These are phyloP conservation scores for Odontothrips loti DNA, from an alignment of 2,888 invertebrate species.

Conservation along the genomic window DNA sequence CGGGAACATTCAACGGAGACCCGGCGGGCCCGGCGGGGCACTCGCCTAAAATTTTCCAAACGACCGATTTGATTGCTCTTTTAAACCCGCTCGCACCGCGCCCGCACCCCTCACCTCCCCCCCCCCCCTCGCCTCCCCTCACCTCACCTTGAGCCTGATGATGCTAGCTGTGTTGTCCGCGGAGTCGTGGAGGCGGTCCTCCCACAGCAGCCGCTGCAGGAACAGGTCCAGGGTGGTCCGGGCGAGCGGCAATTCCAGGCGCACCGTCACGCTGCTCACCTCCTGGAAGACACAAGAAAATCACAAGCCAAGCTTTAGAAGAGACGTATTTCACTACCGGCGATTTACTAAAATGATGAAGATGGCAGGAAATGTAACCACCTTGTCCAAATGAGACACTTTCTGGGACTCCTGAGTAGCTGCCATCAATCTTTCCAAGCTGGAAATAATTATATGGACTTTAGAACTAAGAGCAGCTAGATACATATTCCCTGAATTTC, in stretches of 20 bases:
- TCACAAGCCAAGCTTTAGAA: neutral
- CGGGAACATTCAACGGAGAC: too few species aligned
- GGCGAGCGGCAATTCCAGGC: constrained; percentile 38
- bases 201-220: constrained; percentile 42
- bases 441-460: constrained; percentile 29
- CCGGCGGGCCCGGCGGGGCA: too few species aligned
- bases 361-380: too few species aligned
- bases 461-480: too few species aligned
- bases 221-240: constrained; percentile 40
- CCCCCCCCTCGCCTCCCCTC: too few species aligned
- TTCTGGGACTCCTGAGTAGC: constrained; percentile 36
- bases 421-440: constrained; percentile 36
- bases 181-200: constrained; percentile 38
- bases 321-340: too few species aligned
- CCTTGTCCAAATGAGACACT: constrained; percentile 37
- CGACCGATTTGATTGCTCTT: too few species aligned
- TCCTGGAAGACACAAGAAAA: constrained; percentile 37
- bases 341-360: too few species aligned
- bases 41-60: too few species aligned
- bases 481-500: too few species aligned
- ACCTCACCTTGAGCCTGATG: constrained; percentile 42
- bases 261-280: constrained; percentile 42
- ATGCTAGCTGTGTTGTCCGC: constrained; percentile 38
- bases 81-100: too few species aligned
- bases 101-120: too few species aligned